Conservation (phyloP, 2,113 vertebrate species). For the Corythornis cristatus region DNA sequence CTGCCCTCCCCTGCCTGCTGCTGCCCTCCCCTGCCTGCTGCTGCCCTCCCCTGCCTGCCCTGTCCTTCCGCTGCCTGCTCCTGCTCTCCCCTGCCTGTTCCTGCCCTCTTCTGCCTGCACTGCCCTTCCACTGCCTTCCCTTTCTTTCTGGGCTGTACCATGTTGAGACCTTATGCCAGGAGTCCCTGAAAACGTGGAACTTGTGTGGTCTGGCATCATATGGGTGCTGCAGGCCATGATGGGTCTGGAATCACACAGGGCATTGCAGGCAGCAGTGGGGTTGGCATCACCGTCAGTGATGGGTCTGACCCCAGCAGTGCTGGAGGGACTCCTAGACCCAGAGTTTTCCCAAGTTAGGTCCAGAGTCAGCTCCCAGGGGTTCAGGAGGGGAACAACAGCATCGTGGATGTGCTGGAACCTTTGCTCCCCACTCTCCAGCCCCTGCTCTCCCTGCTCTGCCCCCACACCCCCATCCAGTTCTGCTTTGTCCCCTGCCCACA, state of each 20-base stretch:
- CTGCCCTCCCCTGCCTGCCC: background rate
- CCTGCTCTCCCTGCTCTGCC: background rate
- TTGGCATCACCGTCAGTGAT: background rate
- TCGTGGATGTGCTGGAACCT: background rate
- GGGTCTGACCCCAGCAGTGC: background rate
- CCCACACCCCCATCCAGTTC: background rate
- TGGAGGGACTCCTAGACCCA: background rate
- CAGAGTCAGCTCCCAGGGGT: rapidly evolving
- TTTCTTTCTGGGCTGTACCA: background rate
- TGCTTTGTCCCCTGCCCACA: rapidly evolving
- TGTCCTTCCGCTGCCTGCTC: background rate
- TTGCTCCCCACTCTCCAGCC: rapidly evolving
- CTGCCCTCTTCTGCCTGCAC: too few relatives aligned
- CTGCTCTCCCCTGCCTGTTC: background rate
- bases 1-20: background rate
- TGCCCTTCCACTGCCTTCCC: background rate
- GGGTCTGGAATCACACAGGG: background rate
- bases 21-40: background rate
- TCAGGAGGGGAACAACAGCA: background rate
- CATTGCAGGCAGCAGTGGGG: background rate
- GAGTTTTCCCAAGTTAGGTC: background rate
- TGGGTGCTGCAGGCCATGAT: background rate
- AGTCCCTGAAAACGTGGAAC: rapidly evolving
- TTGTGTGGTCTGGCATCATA: background rate
- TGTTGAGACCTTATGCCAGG: background rate